Evolutionary conservation across 2,888 invertebrate species (phyloP).

Genomic region (Oxycera nigricornis): DNA sequence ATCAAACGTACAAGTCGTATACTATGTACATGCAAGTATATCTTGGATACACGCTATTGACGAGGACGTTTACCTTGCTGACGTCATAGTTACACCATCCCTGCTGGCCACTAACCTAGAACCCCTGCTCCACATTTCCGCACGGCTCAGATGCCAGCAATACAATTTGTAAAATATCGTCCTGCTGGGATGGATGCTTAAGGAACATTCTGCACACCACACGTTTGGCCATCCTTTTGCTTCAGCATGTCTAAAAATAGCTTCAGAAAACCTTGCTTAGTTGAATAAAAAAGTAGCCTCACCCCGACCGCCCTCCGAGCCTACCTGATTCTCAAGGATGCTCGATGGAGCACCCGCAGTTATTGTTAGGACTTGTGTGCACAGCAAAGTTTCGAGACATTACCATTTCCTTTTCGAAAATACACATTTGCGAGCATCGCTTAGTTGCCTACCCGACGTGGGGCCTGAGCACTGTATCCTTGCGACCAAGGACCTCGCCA

Average conservation of each 20-base stretch:
- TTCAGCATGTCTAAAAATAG: constrained; percentile 31
- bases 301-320: background rate
- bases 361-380: constrained; percentile 13
- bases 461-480: constrained; percentile 25
- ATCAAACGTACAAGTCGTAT: background rate
- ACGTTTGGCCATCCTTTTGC: background rate
- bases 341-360: background rate
- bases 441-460: background rate
- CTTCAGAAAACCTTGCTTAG: background rate
- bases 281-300: constrained; percentile 2
- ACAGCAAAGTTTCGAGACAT: constrained; percentile 23
- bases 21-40: background rate
- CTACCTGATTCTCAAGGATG: constrained; percentile 1
- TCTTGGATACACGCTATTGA: background rate
- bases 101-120: constrained; percentile 51
- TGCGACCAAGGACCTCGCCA: constrained; percentile 20
- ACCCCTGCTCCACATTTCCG: constrained; percentile 19
- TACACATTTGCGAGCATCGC: background rate
- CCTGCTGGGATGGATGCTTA: background rate
- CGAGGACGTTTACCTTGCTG: constrained; percentile 54
- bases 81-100: constrained; percentile 52
- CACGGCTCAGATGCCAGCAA: background rate
- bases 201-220: background rate
- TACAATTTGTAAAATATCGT: background rate
- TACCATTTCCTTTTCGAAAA: constrained; percentile 6